Conservation (phyloP, 2,888 invertebrate species). For the Pyrocoelia pectoralis region DNA sequence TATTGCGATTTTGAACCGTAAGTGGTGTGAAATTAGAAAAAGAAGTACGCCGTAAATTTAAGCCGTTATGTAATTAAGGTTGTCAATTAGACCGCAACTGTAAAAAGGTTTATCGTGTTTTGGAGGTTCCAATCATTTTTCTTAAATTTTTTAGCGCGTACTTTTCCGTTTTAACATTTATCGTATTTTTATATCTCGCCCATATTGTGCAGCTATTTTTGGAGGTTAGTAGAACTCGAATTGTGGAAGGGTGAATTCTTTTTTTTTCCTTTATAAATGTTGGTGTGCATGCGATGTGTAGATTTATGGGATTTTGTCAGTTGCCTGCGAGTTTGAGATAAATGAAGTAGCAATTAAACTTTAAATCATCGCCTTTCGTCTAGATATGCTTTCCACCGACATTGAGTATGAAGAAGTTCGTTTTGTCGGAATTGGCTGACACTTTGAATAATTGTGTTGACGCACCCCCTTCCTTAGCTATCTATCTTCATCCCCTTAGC, state of each 20-base stretch:
- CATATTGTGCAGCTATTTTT: too few species aligned
- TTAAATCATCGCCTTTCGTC: slow-evolving; percentile 33
- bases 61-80: slow-evolving; percentile 27
- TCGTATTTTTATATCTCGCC: background rate
- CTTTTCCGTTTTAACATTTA: background rate
- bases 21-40: slow-evolving; percentile 21
- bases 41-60: slow-evolving; percentile 16
- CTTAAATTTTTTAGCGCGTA: background rate
- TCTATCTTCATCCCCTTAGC: slow-evolving; percentile 34
- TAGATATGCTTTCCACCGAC: slow-evolving; percentile 27
- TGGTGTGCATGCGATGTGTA: slow-evolving; percentile 29
- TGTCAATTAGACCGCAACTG: slow-evolving; percentile 25
- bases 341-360: slow-evolving; percentile 46
- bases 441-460: slow-evolving; percentile 47
- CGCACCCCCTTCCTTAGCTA: slow-evolving; percentile 33
- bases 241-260: too few species aligned
- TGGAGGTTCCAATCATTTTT: slow-evolving; percentile 13
- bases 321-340: slow-evolving; percentile 40
- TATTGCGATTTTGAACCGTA: too few species aligned
- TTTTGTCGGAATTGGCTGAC: slow-evolving; percentile 41
- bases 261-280: too few species aligned
- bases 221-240: too few species aligned
- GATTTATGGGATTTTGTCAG: slow-evolving; percentile 34
- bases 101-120: slow-evolving; percentile 34
- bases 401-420: slow-evolving; percentile 39